Base-by-base conservation (phyloP, 2,113 vertebrate species). In the Hippocampus mohnikei region DNA sequence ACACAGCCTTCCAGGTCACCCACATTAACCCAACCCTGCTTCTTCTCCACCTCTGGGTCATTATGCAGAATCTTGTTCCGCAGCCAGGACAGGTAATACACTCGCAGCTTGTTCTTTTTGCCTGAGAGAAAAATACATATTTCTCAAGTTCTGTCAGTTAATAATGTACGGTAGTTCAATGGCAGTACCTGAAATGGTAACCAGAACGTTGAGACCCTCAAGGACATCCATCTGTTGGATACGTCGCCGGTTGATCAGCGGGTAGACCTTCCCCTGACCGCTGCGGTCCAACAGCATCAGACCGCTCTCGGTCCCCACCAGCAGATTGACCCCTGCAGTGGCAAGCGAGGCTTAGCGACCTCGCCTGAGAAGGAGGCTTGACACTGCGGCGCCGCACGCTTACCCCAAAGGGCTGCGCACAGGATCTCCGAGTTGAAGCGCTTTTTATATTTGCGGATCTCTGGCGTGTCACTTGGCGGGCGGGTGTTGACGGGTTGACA, bases 361-460 rank as follows among this genome's bases (percentile, higher is more conserved):
- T 23, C 13, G 5, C 21, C 37, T 46, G 13, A 25, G 6, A 29
- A 13, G n/a, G 41, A 8, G 20, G 11, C 5, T 11, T 46, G 63
- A 27, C 53, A 3, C 56, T 40, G 15, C 21, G 5, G 18, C 1
- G 64, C 5, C n/a, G 0, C 0, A 8, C 0, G 3, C 82, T 76
- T 89, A 97, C 96, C 96, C 96, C 96, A 98, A 67, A 98, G 93
- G 5, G 96, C 96, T 3, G 96, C 96, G 61, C 96, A 98, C 59
- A 98, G 90, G 72, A 98, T 98, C 91, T 98, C 96, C 0, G 96
- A 98, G 89, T 98, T 98, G 92, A 98, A 98, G 79, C 96, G 93
- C 91, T 98, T 98, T 93, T 98, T 98, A 88, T 98, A 98, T 85
- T 98, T 98, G 83, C 96, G 95, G 23, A 98, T 98, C 89, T 98